Base-by-base conservation (phyloP, 1,140 invertebrate species). In the Drosophila pectinifera region DNA sequence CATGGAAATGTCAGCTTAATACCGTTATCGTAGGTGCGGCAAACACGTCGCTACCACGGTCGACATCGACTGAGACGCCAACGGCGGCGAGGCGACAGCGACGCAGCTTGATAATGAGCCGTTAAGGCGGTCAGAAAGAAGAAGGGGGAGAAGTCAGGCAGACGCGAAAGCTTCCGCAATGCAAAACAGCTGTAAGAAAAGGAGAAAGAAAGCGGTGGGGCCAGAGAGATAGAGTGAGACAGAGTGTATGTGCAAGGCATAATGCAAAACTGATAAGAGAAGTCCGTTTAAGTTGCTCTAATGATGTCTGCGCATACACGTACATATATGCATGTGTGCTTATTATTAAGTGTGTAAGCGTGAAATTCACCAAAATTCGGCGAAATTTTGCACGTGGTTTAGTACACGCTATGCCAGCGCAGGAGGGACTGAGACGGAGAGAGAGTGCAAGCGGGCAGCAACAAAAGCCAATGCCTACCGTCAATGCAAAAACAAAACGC, bases 21-120 rank as follows among this genome's bases (percentile, higher is more conserved):
- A 80, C 83, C 83, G 83, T 86, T 86, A 88, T 86, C 83, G 83
- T 86, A 86, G 83, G 83, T 86, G 83, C 83, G 83, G 83, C 83
- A 88, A 85, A 82, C 79, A 89, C 72, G 62, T 62, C 78, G 57
- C 63, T 74, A 78, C 78, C 74, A 62, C 58, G 55, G 53, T 59
- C 75, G 54, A 59, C 55, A 58, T 45, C 41, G 38, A 61, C 79
- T 39, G 59, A 61, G 48, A 62, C 70, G 59, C 34, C 54, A 41
- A 38, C 55, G 55, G 65, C 57, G 42, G 45, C 72, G 31, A 49
- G 55, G 65, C 57, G 41, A 45, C 72, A 56, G 42, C 54, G 63
- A 16, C 73, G 68, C 58, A 36, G 63, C 80, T 68, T 84, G 77
- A 80, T 89, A 83, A 88, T 89, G 73, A 89, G 85, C 73, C 67